Evolutionary conservation across 1,140 invertebrate species (phyloP), one percentile per base, ranked within the genome.

Genomic region (Drosophila malerkotliana): DNA sequence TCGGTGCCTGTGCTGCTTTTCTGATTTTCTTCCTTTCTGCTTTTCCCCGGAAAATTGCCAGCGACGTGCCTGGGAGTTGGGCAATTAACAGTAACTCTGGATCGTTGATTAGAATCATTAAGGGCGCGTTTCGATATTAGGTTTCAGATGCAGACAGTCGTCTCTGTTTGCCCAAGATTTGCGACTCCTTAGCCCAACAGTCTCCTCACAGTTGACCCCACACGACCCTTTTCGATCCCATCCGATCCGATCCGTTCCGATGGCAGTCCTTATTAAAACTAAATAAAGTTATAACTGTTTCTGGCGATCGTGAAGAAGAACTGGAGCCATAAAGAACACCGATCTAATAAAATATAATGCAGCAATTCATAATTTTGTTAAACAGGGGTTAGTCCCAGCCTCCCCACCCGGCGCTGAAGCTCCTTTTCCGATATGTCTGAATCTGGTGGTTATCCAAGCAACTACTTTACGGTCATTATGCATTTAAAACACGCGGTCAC

Each of bases 401-500:
- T 63, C 69, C 64, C 68, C 67, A 62, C 63, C 2, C 51, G 62
- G 39, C 66, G 18, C 15, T 47, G 54, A 24, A 9, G 18, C 48
- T 54, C 64, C 47, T 60, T 81, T 78, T 87, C 52, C 82, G 74
- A 85, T 85, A 87, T 87, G 82, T 84, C 62, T 64, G 55, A 47
- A 47, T 47, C 37, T 75, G 62, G 62, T 45, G 63, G 58, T 68
- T 53, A 66, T 58, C 62, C 78, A 64, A 85, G 59, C 83, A 88
- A 88, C 84, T 89, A 90, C 80, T 90, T 90, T 91, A 91, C 89
- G 90, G 90, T 91, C 90, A 91, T 91, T 91, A 91, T 91, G 90
- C 90, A 91, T 91, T 91, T 91, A 91, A 91, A 91, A 91, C 90
- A 91, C 90, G 90, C 90, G 90, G 90, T 91, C 90, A 91, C 90